phyloP scores from a whole-genome alignment of 2,797 vertebrate genomes.

The Chrosomus eos region DNA sequence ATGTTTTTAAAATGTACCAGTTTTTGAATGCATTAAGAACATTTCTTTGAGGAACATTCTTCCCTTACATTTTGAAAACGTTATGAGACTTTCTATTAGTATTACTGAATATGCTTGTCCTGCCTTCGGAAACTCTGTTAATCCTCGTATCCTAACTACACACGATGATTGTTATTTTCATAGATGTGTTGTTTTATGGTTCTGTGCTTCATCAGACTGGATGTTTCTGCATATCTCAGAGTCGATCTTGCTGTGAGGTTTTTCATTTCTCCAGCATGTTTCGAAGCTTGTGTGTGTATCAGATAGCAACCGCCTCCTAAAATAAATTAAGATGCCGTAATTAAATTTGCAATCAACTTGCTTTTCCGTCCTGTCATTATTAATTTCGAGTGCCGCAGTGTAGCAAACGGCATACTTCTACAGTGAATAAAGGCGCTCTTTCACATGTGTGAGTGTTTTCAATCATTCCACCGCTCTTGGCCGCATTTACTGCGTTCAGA shows the following conservation, averaged over 20 bases:
- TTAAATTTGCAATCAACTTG: conserved; percentile 77
- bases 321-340: conserved; percentile 71
- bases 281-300: conserved; percentile 65
- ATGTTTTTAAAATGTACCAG: neutral
- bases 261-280: conserved; percentile 58
- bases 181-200: neutral
- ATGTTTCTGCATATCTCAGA: conserved; percentile 40
- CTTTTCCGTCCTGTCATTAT: conserved; percentile 66
- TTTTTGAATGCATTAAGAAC: neutral
- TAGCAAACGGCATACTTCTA: conserved; percentile 8
- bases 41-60: neutral
- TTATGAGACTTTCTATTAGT: neutral
- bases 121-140: neutral
- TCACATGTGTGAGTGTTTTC: conserved; percentile 15
- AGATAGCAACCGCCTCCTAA: conserved; percentile 65
- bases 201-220: neutral
- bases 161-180: neutral
- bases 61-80: neutral
- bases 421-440: neutral
- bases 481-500: neutral
- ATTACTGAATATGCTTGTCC: neutral
- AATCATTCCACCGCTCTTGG: conserved; percentile 21
- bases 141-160: neutral
- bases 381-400: conserved; percentile 53
- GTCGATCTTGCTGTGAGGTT: conserved; percentile 39